These are phyloP conservation scores for Nasonia vitripennis DNA, from an alignment of 1,140 invertebrate species.

Conservation along the genomic window DNA sequence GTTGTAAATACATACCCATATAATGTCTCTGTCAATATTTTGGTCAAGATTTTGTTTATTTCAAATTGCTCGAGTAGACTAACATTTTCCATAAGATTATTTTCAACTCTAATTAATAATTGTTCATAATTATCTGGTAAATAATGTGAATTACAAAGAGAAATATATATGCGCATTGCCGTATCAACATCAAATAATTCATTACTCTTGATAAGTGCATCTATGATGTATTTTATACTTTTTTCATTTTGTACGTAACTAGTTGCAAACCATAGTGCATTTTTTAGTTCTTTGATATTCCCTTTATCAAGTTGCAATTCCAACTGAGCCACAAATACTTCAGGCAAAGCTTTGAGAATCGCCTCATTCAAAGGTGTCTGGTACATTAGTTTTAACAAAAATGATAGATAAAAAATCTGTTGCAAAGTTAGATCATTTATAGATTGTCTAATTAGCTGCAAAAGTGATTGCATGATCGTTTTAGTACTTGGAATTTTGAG, in stretches of 20 bases:
- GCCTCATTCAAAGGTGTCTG: conserved; percentile 77
- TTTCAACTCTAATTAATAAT: not conserved
- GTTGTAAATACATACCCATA: conserved; percentile 18
- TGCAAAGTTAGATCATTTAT: conserved; percentile 78
- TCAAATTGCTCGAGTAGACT: not conserved
- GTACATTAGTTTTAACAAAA: conserved; percentile 73
- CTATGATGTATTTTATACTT: conserved; percentile 1
- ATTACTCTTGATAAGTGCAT: not conserved
- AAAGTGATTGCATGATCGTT: conserved; percentile 77
- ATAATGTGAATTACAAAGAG: not conserved
- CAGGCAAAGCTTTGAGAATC: conserved; percentile 76
- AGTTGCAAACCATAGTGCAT: conserved; percentile 11
- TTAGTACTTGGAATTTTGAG: conserved; percentile 76
- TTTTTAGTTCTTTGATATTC: conserved; percentile 18
- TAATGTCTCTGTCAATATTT: not conserved
- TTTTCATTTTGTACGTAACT: not conserved
- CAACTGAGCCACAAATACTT: conserved; percentile 34
- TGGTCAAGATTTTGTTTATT: not conserved
- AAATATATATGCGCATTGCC: not conserved
- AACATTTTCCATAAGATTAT: not conserved
- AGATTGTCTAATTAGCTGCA: conserved; percentile 78
- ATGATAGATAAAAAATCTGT: conserved; percentile 79
- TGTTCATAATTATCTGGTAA: not conserved
- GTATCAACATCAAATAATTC: not conserved
- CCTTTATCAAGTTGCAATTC: conserved; percentile 28